Evolutionary conservation across 2,797 vertebrate genomes (phyloP), one percentile per base, ranked within the genome.

Genomic region (Coregonus suidteri): DNA sequence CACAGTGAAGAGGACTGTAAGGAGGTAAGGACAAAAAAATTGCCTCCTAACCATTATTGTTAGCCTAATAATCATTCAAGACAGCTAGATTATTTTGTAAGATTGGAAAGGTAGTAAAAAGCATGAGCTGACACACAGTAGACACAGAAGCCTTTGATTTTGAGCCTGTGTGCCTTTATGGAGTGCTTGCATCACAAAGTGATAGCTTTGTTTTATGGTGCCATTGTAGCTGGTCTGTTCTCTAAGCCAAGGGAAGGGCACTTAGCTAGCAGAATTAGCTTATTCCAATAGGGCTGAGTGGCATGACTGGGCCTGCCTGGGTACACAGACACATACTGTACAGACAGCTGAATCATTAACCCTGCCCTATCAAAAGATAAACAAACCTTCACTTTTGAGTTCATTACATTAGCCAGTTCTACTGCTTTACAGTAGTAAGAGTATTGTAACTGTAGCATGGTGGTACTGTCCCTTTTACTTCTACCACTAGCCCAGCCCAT

Each of bases 1-100:
- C 94, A 94, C 84, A 98, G 97, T 0, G 97, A 99, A 73, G 96
- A 98, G 82, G 96, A 98, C 89, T 93, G 89, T 47, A 87, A 94
- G 93, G 95, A 97, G 91, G 96, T 96, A 84, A 81, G 25, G 14
- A 73, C 71, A 72, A 2, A 59, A n/a, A 66, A 66, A 66, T 34
- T 4, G 30, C 7, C 56, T 34, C 64, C 64, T 34, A 66, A 31
- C 56, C n/a, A 20, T 59, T 59, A 59, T 31, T 31, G 64, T 66
- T 59, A n/a, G 56, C 56, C 6, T 6, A 34, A 66, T 34, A 31
- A 31, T 14, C 30, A 34, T 4, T 31, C 9, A 68, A 35, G 30
- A 35, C 65, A 34, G 14, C 4, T 31, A 16, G 11, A 13, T 31
- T 67, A 15, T 30, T 67, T 34, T 67, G 4, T 14, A 67, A 16